phyloP scores from a whole-genome alignment of 92 coral and sea anemone genomes.

The Nematostella vectensis region DNA sequence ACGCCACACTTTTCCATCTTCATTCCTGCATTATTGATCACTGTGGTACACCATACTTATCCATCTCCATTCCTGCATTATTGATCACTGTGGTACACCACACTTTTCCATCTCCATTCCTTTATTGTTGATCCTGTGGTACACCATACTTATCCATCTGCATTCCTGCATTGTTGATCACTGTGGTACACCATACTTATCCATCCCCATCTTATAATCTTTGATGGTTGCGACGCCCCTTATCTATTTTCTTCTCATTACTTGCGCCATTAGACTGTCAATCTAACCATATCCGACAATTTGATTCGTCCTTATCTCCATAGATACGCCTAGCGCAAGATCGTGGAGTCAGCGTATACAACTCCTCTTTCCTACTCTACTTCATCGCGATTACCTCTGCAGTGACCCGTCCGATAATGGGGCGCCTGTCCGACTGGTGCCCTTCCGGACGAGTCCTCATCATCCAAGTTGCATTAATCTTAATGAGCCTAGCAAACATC shows the following conservation, averaged over 20 bases:
- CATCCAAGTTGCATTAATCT: conserved; percentile 4
- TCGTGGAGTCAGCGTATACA: conserved; percentile 7
- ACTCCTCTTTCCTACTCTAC: conserved; percentile 17
- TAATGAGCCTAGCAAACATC: conserved; percentile 6
- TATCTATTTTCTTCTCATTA: conserved; percentile 3
- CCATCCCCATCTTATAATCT: neutral
- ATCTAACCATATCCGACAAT: no score
- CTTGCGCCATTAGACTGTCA: conserved; percentile 9
- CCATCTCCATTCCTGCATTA: neutral
- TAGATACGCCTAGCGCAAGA: conserved; percentile 36
- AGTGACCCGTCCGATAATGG: conserved; percentile 16
- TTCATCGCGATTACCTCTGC: conserved; percentile 18
- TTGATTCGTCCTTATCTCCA: no score
- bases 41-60: no score
- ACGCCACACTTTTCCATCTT: no score
- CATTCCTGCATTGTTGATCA: neutral
- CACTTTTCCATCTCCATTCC: conserved; percentile 8
- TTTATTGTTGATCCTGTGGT: conserved; percentile 8
- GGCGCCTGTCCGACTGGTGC: conserved; percentile 14
- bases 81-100: no score
- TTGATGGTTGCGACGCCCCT: no score
- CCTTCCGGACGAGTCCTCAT: neutral
- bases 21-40: conserved; percentile 5
- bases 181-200: neutral
- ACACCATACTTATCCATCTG: no score